phyloP scores from a whole-genome alignment of 2,797 vertebrate genomes.

The Gymnoscopelus microlampas region DNA sequence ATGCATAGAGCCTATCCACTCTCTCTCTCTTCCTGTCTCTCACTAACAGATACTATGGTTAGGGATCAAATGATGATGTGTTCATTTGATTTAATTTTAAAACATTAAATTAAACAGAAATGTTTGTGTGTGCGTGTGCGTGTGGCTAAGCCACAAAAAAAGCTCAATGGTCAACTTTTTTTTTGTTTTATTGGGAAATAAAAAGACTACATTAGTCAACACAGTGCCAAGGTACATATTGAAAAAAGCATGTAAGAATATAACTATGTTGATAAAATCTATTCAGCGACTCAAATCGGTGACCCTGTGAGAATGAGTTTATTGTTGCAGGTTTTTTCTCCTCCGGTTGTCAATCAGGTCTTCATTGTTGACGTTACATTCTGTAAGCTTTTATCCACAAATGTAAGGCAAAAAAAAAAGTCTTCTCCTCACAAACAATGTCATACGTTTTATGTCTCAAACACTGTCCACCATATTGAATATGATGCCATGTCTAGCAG shows the following conservation, averaged over 20 bases:
- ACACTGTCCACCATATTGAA: conserved; percentile 32
- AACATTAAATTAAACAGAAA: too few species aligned
- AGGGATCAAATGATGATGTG: too few species aligned
- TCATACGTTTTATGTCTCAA: conserved; percentile 7
- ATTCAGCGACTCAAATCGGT: conserved; percentile 25
- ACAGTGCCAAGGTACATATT: conserved; percentile 59
- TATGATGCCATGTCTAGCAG: conserved; percentile 44
- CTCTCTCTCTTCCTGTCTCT: too few species aligned
- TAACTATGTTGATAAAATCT: conserved; percentile 32
- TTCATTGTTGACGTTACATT: conserved; percentile 31
- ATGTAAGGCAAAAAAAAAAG: conserved; percentile 30
- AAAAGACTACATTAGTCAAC: conserved; percentile 52
- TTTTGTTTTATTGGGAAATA: conserved; percentile 68
- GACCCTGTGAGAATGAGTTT: conserved; percentile 28
- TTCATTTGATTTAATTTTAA: too few species aligned
- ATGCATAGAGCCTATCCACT: too few species aligned
- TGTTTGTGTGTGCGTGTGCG: too few species aligned
- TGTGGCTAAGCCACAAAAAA: too few species aligned
- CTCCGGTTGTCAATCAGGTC: conserved; percentile 17
- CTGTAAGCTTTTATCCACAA: conserved; percentile 33
- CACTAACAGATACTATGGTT: too few species aligned
- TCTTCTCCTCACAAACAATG: conserved; percentile 40
- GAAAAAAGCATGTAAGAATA: conserved; percentile 51
- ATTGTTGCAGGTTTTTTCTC: conserved; percentile 5
- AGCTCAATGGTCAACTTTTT: not conserved